Conservation (phyloP, 2,888 invertebrate genomes). For the Cistogaster globosa region DNA sequence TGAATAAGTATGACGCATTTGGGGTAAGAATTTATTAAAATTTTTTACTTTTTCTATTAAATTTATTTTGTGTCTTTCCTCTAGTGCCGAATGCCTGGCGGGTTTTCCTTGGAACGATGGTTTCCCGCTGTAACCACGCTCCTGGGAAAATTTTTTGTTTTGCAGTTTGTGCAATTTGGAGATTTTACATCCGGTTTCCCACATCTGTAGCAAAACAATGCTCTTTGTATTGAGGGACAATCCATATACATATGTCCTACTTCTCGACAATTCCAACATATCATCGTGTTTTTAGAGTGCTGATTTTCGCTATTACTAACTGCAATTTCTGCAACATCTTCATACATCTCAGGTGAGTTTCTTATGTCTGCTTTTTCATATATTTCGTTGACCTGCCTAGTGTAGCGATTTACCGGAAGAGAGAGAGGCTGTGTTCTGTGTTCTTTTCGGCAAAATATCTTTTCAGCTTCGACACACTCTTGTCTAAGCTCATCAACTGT, state of each 20-base stretch:
- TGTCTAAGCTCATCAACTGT: background rate
- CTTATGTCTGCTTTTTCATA: background rate
- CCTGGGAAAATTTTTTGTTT: background rate
- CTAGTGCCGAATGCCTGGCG: background rate
- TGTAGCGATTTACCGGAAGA: background rate
- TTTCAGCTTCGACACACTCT: background rate
- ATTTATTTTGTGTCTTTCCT: background rate
- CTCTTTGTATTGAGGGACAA: background rate
- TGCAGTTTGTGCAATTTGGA: background rate
- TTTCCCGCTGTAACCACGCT: background rate
- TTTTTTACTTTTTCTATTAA: background rate
- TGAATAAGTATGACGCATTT: background rate
- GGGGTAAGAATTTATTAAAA: constrained; percentile 3
- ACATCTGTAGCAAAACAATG: background rate
- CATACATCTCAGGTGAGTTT: background rate
- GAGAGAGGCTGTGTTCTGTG: background rate
- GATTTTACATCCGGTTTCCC: background rate
- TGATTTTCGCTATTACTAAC: background rate
- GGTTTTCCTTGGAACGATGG: background rate
- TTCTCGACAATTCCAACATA: background rate
- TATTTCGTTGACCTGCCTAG: background rate
- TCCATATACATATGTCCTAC: background rate
- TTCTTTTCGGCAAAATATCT: background rate
- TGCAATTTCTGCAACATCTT: background rate
- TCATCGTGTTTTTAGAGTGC: background rate